These are phyloP conservation scores for Melanotaenia trifasciata DNA, from an alignment of 2,797 vertebrate species.

Conservation along the genomic window DNA sequence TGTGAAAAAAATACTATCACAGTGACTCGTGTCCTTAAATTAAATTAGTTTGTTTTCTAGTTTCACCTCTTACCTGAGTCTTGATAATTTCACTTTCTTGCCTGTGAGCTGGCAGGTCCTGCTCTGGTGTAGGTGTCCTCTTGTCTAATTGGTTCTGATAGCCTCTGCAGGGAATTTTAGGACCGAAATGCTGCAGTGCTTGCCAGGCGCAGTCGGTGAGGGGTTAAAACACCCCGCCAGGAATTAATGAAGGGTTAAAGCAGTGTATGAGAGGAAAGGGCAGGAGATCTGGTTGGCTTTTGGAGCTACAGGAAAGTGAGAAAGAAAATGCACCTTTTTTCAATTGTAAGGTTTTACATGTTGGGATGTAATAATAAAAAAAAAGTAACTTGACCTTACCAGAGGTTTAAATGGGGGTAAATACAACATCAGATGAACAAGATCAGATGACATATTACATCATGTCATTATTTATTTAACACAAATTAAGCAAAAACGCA, in stretches of 20 bases:
- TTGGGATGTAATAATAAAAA: background rate
- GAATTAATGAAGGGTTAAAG: constrained; percentile 75
- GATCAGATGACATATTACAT: background rate
- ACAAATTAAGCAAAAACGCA: background rate
- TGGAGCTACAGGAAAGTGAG: constrained; percentile 4
- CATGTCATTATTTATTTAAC: background rate
- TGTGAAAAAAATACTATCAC: constrained; percentile 32
- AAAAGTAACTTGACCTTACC: background rate
- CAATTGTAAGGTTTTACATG: background rate
- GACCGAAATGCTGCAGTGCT: constrained; percentile 18
- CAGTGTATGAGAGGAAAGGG: constrained; percentile 49
- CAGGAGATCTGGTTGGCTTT: constrained; percentile 23
- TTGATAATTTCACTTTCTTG: constrained; percentile 51
- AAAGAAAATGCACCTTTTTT: background rate
- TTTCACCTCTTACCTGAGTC: constrained; percentile 69
- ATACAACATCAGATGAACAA: too few relatives aligned
- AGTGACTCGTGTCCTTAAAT: constrained; percentile 57
- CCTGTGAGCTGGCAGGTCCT: constrained; percentile 43
- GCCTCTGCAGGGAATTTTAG: constrained; percentile 48
- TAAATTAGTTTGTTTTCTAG: constrained; percentile 71
- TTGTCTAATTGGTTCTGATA: constrained; percentile 75
- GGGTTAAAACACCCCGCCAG: constrained; percentile 54
- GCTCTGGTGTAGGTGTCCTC: constrained; percentile 67
- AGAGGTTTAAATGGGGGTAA: background rate
- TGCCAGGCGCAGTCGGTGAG: constrained; percentile 12